Evolutionary conservation across 2,888 invertebrate species (phyloP).

Genomic region (Drosophila setosimentum): DNA sequence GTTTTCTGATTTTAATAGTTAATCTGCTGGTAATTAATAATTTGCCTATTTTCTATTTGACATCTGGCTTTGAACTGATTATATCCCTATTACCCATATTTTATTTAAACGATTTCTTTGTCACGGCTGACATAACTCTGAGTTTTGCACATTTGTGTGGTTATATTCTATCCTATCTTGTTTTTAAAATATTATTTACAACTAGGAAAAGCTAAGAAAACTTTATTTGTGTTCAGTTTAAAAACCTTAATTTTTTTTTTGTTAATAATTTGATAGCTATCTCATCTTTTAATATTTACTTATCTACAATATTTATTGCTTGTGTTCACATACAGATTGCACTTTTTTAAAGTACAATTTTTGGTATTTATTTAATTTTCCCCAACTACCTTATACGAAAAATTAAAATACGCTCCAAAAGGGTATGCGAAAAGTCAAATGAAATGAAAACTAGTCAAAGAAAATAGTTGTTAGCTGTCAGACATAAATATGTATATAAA

Average conservation of each 20-base stretch:
- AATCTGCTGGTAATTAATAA: background rate
- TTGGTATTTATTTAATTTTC: background rate
- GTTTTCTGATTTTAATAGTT: background rate
- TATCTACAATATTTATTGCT: background rate
- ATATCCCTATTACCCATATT: too few species aligned
- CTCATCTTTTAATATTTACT: background rate
- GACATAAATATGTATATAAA: conserved; percentile 8
- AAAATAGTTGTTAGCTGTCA: conserved; percentile 65
- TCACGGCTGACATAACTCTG: too few species aligned
- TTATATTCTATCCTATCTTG: too few species aligned
- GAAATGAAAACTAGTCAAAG: conserved; percentile 52
- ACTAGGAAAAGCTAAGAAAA: background rate
- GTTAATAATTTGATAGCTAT: background rate
- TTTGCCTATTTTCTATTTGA: too few species aligned
- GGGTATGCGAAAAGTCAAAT: conserved; percentile 4
- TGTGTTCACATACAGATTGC: background rate
- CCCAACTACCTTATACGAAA: too few species aligned
- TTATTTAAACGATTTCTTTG: too few species aligned
- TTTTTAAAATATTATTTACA: background rate
- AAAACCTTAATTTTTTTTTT: background rate
- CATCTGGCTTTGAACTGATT: background rate
- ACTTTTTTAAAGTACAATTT: background rate
- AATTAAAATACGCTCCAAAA: background rate
- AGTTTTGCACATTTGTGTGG: too few species aligned
- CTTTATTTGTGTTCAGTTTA: background rate